Evolutionary conservation across 2,888 invertebrate species (phyloP).

Genomic region (Nemurella pictetii): DNA sequence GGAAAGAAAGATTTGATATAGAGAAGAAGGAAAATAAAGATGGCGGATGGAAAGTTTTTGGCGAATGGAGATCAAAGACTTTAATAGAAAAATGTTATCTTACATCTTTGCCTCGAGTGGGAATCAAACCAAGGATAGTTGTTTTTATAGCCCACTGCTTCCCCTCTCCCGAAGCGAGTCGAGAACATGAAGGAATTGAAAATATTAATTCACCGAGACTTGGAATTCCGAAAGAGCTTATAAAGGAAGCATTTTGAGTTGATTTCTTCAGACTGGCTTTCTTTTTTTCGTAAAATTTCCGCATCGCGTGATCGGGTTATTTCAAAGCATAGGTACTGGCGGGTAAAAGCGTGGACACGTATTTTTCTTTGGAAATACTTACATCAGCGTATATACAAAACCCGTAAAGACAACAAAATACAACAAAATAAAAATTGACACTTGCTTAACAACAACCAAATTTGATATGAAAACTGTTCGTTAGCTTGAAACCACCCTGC

Average conservation of each 20-base stretch:
- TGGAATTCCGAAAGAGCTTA: neutral
- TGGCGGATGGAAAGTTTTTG: constrained; percentile 16
- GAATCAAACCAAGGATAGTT: neutral
- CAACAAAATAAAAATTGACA: too few species aligned
- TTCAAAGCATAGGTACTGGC: too few species aligned
- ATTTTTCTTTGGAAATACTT: too few species aligned
- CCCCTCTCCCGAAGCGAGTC: neutral
- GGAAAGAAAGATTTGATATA: constrained; percentile 9
- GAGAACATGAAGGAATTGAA: neutral
- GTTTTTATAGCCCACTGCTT: neutral
- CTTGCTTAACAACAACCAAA: too few species aligned
- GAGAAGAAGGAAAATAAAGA: neutral
- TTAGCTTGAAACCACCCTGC: too few species aligned
- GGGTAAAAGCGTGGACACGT: too few species aligned
- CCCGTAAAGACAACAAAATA: too few species aligned
- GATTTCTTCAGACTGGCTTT: neutral
- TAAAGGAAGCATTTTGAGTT: neutral
- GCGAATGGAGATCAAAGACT: constrained; percentile 2
- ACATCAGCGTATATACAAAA: too few species aligned
- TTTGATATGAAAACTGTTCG: too few species aligned
- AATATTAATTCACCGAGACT: neutral
- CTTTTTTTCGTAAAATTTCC: neutral
- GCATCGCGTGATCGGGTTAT: too few species aligned
- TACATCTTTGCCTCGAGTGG: neutral
- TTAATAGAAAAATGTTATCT: constrained; percentile 16